These are phyloP conservation scores for Dynastes hyllus DNA, from an alignment of 2,888 invertebrate species.

Conservation along the genomic window DNA sequence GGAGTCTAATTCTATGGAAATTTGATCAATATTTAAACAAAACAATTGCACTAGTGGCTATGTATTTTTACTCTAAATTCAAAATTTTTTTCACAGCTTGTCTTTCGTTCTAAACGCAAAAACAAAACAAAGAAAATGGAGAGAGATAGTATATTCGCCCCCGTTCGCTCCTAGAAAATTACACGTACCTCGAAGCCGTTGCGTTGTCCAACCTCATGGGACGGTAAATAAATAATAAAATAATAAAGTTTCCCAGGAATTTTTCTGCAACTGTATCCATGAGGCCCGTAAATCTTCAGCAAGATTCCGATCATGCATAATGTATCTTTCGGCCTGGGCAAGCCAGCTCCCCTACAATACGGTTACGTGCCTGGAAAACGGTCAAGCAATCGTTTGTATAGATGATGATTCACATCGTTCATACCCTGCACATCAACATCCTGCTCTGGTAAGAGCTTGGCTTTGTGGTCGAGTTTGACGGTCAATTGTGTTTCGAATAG, in stretches of 20 bases:
- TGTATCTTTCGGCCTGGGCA: neutral
- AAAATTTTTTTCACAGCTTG: too few relatives aligned
- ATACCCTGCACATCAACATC: too few relatives aligned
- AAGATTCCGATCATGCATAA: slow-evolving; percentile 24
- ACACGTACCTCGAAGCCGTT: neutral
- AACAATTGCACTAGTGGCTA: too few relatives aligned
- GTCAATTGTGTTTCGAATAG: too few relatives aligned
- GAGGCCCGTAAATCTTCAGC: neutral
- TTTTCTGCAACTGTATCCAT: slow-evolving; percentile 16
- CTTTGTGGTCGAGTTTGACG: too few relatives aligned
- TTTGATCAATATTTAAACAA: too few relatives aligned
- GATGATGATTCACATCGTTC: neutral
- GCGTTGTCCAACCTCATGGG: neutral
- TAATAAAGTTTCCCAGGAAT: slow-evolving; percentile 11
- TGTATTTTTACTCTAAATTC: too few relatives aligned
- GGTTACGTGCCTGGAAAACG: slow-evolving; percentile 5
- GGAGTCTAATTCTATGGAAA: too few relatives aligned
- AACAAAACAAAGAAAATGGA: too few relatives aligned
- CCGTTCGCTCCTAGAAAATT: neutral
- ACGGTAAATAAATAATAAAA: slow-evolving; percentile 18
- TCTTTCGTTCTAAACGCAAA: too few relatives aligned
- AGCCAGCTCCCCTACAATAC: neutral
- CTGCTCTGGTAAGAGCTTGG: too few relatives aligned
- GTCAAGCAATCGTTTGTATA: neutral
- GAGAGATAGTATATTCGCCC: too few relatives aligned